phyloP scores from a whole-genome alignment of 1,140 invertebrate genomes.

The Drosophila bifasciata region DNA sequence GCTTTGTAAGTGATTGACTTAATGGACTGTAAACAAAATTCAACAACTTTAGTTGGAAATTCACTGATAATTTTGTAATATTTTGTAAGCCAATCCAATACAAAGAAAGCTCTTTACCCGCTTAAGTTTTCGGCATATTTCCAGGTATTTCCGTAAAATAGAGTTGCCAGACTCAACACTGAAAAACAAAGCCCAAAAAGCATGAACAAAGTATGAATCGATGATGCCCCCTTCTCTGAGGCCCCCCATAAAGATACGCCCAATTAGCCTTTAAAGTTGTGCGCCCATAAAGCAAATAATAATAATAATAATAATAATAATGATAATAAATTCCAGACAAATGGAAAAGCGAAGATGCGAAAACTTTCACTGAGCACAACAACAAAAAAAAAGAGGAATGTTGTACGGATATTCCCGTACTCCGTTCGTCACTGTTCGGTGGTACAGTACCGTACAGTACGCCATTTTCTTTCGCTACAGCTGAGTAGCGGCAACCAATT shows the following conservation, averaged over 20 bases:
- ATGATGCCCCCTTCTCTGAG: constrained; percentile 2
- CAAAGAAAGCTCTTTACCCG: no score
- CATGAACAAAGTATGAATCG: constrained; percentile 21
- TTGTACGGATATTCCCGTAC: no score
- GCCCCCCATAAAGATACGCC: constrained; percentile 36
- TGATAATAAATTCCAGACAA: constrained; percentile 45
- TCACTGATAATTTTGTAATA: no score
- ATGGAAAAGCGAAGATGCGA: constrained; percentile 20
- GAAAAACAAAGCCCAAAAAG: neutral
- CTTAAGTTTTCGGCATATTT: no score
- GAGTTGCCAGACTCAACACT: neutral
- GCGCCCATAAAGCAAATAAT: constrained; percentile 37
- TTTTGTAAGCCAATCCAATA: no score
- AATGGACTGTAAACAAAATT: no score
- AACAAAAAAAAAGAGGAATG: constrained; percentile 1
- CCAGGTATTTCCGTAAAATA: no score
- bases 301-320: no score
- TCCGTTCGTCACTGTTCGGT: constrained; percentile 16
- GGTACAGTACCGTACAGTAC: no score
- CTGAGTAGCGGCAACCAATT: constrained; percentile 53
- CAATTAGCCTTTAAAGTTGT: constrained; percentile 48
- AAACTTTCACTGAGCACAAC: constrained; percentile 21
- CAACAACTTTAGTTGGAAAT: no score
- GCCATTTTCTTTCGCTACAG: no score
- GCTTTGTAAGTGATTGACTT: no score